Percentiles rank a stretch among this genome's conserved stretches.
phyloP scores from a whole-genome alignment of 2,113 vertebrate genomes.

The Toxotes chatareus region DNA sequence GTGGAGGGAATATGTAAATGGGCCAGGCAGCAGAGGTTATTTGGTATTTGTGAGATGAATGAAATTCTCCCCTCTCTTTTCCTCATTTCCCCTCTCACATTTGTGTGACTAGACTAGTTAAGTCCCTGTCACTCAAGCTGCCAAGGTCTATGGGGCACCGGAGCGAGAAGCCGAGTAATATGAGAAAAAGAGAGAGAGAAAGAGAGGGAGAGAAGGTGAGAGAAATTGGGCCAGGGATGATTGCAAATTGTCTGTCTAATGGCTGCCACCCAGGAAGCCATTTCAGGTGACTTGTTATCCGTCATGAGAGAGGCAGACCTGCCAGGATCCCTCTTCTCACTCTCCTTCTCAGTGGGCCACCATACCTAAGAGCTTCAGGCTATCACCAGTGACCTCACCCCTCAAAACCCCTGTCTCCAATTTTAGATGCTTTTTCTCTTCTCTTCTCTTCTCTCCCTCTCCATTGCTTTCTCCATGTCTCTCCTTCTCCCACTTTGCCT shows the following conservation, averaged over 20 bases:
- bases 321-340: constrained; percentile 78
- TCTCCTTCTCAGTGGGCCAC: constrained; percentile 74
- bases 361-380: constrained; percentile 83
- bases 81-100: constrained; percentile 79
- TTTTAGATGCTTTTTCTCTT: constrained; percentile 64
- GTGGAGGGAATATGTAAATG: constrained; percentile 72
- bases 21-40: constrained; percentile 68
- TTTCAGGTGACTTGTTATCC: constrained; percentile 82
- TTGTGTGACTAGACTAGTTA: constrained; percentile 82
- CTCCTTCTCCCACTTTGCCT: constrained; percentile 64
- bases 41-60: constrained; percentile 82
- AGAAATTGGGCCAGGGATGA: constrained; percentile 81
- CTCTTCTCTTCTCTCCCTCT: constrained; percentile 27
- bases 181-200: constrained; percentile 76
- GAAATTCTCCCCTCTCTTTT: constrained; percentile 70
- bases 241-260: constrained; percentile 77
- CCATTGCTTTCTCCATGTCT: constrained; percentile 57
- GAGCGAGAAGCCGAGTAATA: constrained; percentile 80
- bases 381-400: constrained; percentile 82
- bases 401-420: constrained; percentile 76
- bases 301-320: constrained; percentile 80
- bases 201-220: constrained; percentile 67
- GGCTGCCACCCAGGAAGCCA: constrained; percentile 73
- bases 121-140: constrained; percentile 82
- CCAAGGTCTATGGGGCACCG: constrained; percentile 77